Evolutionary conservation across 2,797 vertebrate genomes (phyloP), one percentile per base, ranked within the genome.

Genomic region (Phyllotis vaccarum): DNA sequence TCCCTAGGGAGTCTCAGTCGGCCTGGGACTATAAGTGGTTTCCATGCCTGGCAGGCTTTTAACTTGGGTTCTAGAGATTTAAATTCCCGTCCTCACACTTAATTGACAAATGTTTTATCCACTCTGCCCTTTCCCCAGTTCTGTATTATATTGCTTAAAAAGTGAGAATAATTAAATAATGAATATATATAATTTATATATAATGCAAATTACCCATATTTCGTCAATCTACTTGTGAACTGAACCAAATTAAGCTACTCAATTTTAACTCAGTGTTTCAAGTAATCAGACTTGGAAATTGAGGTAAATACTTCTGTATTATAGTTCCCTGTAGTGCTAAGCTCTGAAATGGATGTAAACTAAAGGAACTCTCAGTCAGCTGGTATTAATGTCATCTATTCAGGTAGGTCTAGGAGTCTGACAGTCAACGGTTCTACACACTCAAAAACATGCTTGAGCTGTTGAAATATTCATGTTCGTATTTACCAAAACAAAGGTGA

Each of bases 401-500:
- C 5, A 22, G 31, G 46, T 91, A 96, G 19, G 43, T 97, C 95
- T 88, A 83, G 58, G 83, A 97, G 54, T 79, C 94, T 93, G 95
- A 96, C 87, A 98, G 76, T 93, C 96, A 95, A 93, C 93, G 90
- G 97, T 96, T 87, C 96, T 80, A 70, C 72, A 34, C 40, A 78
- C 74, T 96, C 80, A 97, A 97, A 97, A 96, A 37, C 89, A 97
- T 90, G 81, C 96, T 98, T 96, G 75, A 80, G 70, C 96, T 98
- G 96, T 98, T 97, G 98, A 97, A 98, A 98, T 96, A 95, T 89
- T 97, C 95, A 80, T 97, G 92, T 94, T 98, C 88, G 0, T 96
- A 96, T 98, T 97, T 97, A 96, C 95, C 97, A 96, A 97, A 96
- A 97, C 97, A 97, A 97, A 98, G 98, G 98, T 96, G 82, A 97